phyloP scores from a whole-genome alignment of 1,140 invertebrate species.

The Lasaia peninsularis region DNA sequence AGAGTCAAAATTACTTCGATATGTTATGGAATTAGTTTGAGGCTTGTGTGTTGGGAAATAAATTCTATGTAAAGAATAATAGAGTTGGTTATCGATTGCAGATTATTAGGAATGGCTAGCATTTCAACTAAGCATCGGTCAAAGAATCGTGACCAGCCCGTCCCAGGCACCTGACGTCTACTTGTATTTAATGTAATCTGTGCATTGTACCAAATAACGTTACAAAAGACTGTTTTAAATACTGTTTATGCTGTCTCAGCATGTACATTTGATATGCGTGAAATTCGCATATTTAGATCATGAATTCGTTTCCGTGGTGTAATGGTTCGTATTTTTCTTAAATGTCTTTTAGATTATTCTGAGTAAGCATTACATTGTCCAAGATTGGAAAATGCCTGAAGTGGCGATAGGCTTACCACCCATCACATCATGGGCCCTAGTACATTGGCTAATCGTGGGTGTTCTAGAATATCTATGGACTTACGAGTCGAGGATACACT shows the following conservation, averaged over 20 bases:
- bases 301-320: no score
- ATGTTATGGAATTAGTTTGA: constrained; percentile 20
- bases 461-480: no score
- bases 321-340: no score
- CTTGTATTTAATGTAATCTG: constrained; percentile 42
- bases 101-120: constrained; percentile 29
- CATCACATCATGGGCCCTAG: no score
- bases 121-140: constrained; percentile 69
- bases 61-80: constrained; percentile 14
- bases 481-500: no score
- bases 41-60: constrained; percentile 17
- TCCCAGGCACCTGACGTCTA: constrained; percentile 65
- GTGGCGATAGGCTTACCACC: no score
- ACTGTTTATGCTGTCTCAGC: background rate
- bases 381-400: no score
- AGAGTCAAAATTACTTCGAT: constrained; percentile 24
- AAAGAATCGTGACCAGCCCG: constrained; percentile 69
- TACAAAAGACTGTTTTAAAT: constrained; percentile 14
- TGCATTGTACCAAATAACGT: constrained; percentile 9
- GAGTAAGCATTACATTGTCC: no score
- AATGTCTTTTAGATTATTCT: no score
- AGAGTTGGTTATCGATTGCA: constrained; percentile 34
- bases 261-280: background rate
- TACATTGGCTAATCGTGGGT: no score
- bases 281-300: background rate